These are phyloP conservation scores for Phylloscopus whistleri DNA, from an alignment of 2,113 vertebrate genomes.

Conservation along the genomic window DNA sequence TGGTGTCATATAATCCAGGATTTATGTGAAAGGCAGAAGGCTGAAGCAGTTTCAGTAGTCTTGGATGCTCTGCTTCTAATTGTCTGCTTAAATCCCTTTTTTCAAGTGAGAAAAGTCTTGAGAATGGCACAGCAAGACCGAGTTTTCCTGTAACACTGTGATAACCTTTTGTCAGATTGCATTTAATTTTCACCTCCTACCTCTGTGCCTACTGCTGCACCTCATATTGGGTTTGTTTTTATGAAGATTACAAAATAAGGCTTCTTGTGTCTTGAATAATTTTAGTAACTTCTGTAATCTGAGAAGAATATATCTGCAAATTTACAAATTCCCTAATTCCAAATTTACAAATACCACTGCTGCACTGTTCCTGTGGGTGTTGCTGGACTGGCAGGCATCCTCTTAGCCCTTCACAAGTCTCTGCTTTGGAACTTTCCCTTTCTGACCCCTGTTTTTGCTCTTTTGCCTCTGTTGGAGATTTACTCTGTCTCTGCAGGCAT, in stretches of 20 bases:
- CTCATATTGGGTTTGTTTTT: not conserved
- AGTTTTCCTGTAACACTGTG: not conserved
- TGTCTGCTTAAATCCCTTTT: not conserved
- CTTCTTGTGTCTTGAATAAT: not conserved
- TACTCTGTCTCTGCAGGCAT: not conserved
- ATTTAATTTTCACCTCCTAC: not conserved
- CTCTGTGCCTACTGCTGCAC: not conserved
- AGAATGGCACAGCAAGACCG: not conserved
- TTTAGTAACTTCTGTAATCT: not conserved
- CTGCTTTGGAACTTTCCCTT: not conserved
- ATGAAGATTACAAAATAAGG: not conserved
- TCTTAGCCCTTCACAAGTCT: not conserved
- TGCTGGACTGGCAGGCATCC: not conserved
- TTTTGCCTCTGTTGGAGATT: not conserved
- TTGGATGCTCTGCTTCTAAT: not conserved
- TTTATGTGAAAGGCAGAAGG: not conserved
- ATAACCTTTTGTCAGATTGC: not conserved
- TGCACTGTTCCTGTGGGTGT: not conserved
- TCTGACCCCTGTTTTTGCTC: not conserved
- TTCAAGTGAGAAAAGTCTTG: not conserved
- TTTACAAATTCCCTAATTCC: not conserved
- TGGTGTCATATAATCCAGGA: not conserved
- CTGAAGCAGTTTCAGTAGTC: not conserved
- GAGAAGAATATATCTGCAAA: not conserved
- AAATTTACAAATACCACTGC: not conserved